phyloP scores from a whole-genome alignment of 2,888 invertebrate species.

The Lasioglossum vierecki region DNA sequence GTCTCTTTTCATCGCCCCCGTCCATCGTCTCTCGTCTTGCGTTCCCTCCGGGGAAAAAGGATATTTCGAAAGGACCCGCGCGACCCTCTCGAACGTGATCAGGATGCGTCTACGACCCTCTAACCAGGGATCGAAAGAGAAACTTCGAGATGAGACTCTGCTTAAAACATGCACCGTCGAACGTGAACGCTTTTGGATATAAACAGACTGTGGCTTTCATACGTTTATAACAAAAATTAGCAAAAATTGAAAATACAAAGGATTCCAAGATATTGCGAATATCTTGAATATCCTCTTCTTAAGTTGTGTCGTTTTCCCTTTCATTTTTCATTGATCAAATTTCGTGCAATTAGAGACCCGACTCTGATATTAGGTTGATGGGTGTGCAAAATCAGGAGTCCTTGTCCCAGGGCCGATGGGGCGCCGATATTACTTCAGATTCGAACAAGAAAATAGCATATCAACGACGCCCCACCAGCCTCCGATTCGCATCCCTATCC shows the following conservation, averaged over 20 bases:
- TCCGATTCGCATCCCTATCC: constrained; percentile 46
- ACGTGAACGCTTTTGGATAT: not conserved
- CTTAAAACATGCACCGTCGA: not conserved
- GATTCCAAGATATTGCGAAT: too few relatives aligned
- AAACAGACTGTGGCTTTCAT: not conserved
- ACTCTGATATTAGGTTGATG: not conserved
- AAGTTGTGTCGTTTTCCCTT: too few relatives aligned
- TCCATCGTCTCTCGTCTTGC: constrained; percentile 65
- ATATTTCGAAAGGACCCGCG: constrained; percentile 7
- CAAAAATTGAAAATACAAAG: too few relatives aligned
- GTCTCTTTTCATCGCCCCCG: constrained; percentile 11
- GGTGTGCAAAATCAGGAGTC: not conserved
- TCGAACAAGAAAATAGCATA: not conserved
- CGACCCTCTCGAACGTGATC: constrained; percentile 19
- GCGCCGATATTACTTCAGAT: not conserved
- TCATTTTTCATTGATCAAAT: not conserved
- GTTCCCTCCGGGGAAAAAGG: constrained; percentile 27
- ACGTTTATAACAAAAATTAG: not conserved
- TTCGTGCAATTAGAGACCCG: not conserved
- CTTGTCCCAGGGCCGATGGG: not conserved
- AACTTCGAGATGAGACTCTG: not conserved
- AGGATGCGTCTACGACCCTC: constrained; percentile 8
- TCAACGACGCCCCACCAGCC: constrained; percentile 38
- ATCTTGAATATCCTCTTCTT: too few relatives aligned
- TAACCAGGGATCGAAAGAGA: not conserved